Base-by-base conservation (phyloP, 2,113 vertebrate genomes). In the Cisticola juncidis region DNA sequence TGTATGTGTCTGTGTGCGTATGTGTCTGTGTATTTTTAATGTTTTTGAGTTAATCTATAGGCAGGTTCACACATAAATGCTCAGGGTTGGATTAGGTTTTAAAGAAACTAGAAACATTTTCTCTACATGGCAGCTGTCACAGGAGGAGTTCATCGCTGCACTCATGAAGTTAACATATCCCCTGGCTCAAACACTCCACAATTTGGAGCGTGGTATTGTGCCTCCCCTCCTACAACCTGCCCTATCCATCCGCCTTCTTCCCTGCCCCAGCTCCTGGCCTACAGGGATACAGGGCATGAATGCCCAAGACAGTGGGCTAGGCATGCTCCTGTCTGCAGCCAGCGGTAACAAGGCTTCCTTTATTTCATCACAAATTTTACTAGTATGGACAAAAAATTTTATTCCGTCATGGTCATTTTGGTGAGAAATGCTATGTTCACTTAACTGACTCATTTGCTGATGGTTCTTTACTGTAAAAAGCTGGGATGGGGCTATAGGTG, bases 61-160 rank as follows among this genome's bases (percentile, higher is more conserved):
- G 4, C 23, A 81, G 4, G 3, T 9, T 58, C 42, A 62, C 18
- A 60, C 64, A 33, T n/a, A 62, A 70, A 78, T 50, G 11, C 22
- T 64, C 24, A 38, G 21, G 9, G 45, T 66, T 83, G 38, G 12
- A 64, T 66, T 64, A 71, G 62, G 25, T 40, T 84, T 85, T 36
- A 35, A 65, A 53, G 38, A 47, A 57, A 58, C 4, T 12, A 82
- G 40, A 65, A 76, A 14, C 5, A 15, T 57, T 76, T 87, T 71
- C n/a, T 65, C 25, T 50, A 9, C 13, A 22, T 45, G 21, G 38
- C 50, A 74, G 19, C 28, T 76, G 3, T 40, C 83, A 51, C 6
- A 72, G 61, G 40, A 33, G 28, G n/a, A 83, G n/a, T 33, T 73
- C 0, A 7, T 54, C 0, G 0, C 31, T 45, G 44, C 24, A 23